Percentiles rank a stretch among this genome's conserved stretches.
Evolutionary conservation across 2,888 invertebrate species (phyloP).

Genomic region (Rhagonycha lutea): DNA sequence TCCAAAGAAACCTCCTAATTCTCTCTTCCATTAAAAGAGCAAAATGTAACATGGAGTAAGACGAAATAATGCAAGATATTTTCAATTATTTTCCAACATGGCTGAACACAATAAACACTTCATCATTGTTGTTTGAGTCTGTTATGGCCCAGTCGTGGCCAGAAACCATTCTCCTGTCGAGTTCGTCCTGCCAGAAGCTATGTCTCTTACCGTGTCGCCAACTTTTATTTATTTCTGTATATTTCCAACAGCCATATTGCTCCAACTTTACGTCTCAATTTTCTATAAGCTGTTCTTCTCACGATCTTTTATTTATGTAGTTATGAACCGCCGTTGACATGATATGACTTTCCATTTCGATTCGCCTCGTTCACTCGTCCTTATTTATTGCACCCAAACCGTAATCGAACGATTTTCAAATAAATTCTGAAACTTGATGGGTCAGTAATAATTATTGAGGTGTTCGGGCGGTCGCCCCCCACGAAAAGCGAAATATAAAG

Average conservation of each 20-base stretch:
- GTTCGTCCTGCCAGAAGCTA: slow-evolving; percentile 47
- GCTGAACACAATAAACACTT: slow-evolving; percentile 35
- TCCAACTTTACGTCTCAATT: slow-evolving; percentile 31
- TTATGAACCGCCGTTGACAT: slow-evolving; percentile 24
- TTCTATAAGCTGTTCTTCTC: slow-evolving; percentile 19
- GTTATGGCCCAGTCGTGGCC: slow-evolving; percentile 47
- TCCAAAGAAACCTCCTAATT: slow-evolving; percentile 26
- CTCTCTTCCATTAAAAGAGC: slow-evolving; percentile 22
- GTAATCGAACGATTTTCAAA: background rate
- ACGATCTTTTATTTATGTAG: slow-evolving; percentile 28
- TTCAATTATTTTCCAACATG: slow-evolving; percentile 35
- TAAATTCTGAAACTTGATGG: too few relatives aligned
- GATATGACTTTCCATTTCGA: slow-evolving; percentile 21
- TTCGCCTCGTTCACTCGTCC: slow-evolving; percentile 8
- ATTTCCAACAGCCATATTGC: slow-evolving; percentile 28
- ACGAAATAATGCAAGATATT: slow-evolving; percentile 20
- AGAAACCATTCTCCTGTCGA: slow-evolving; percentile 51
- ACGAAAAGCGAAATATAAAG: background rate
- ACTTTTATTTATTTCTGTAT: slow-evolving; percentile 33
- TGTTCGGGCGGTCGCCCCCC: background rate
- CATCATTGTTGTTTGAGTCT: slow-evolving; percentile 41
- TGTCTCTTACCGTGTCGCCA: slow-evolving; percentile 47
- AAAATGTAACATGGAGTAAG: slow-evolving; percentile 7
- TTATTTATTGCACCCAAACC: slow-evolving; percentile 1
- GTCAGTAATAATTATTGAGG: too few relatives aligned